These are phyloP conservation scores for Quiscalus mexicanus DNA, from an alignment of 2,113 vertebrate genomes.

Conservation along the genomic window DNA sequence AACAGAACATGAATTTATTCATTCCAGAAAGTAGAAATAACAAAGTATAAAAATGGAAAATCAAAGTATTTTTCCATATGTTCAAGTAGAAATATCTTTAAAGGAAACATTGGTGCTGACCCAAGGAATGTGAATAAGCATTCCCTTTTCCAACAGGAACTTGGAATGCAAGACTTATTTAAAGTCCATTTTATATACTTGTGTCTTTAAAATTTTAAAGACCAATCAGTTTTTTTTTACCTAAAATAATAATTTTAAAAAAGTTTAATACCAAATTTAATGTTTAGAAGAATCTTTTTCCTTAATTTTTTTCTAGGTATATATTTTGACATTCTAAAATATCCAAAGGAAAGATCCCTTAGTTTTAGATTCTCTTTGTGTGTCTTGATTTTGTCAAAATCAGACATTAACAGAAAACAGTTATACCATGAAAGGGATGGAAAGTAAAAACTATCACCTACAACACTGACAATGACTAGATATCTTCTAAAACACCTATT, in stretches of 20 bases:
- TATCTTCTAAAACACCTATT: background rate
- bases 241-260: background rate
- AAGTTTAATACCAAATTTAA: background rate
- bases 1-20: background rate
- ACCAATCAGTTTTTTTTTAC: background rate
- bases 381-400: background rate
- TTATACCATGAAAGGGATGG: background rate
- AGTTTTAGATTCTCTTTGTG: background rate
- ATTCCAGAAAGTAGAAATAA: background rate
- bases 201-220: background rate
- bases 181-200: background rate
- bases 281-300: background rate
- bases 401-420: background rate
- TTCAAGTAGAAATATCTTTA: background rate
- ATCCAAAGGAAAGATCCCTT: background rate
- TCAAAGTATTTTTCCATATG: background rate
- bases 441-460: background rate
- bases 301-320: background rate
- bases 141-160: background rate
- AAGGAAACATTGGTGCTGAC: background rate
- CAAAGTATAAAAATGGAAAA: background rate
- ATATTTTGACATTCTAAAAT: background rate
- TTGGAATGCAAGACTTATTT: background rate
- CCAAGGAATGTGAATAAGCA: background rate
- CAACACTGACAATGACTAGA: fast-evolving